These are phyloP conservation scores for Akabosia matsudoensis DNA, from an alignment of 1,140 invertebrate species.

Conservation along the genomic window DNA sequence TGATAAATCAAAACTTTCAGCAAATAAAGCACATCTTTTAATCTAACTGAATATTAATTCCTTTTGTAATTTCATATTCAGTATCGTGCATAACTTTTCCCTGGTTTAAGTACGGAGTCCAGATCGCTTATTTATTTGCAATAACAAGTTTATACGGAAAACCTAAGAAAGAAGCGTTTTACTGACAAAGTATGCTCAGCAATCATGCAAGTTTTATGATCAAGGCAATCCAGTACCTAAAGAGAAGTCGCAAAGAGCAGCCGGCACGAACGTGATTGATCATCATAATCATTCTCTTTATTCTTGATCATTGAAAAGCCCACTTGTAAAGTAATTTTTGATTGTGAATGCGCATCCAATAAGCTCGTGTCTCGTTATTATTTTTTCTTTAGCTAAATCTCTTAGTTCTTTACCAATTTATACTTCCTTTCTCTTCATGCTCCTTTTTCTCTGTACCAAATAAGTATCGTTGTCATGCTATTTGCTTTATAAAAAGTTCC, in stretches of 20 bases:
- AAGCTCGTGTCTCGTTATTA: background rate
- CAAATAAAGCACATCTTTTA: too few relatives aligned
- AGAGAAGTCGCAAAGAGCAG: too few relatives aligned
- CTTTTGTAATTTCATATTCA: too few relatives aligned
- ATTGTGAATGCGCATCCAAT: background rate
- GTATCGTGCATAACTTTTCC: too few relatives aligned
- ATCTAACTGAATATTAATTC: too few relatives aligned
- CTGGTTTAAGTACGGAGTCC: too few relatives aligned
- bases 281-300: background rate
- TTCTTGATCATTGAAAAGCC: too few relatives aligned
- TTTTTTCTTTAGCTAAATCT: background rate
- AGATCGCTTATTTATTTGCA: too few relatives aligned
- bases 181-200: background rate
- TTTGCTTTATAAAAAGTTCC: background rate
- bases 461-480: background rate
- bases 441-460: background rate
- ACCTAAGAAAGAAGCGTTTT: background rate
- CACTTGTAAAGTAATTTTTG: too few relatives aligned
- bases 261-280: conserved; percentile 11
- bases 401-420: too few relatives aligned
- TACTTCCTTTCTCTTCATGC: background rate
- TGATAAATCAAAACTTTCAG: too few relatives aligned
- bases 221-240: background rate
- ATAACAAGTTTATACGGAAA: background rate
- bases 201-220: background rate